Evolutionary conservation across 2,888 invertebrate genomes (phyloP).

Genomic region (Minunthozetes semirufus): DNA sequence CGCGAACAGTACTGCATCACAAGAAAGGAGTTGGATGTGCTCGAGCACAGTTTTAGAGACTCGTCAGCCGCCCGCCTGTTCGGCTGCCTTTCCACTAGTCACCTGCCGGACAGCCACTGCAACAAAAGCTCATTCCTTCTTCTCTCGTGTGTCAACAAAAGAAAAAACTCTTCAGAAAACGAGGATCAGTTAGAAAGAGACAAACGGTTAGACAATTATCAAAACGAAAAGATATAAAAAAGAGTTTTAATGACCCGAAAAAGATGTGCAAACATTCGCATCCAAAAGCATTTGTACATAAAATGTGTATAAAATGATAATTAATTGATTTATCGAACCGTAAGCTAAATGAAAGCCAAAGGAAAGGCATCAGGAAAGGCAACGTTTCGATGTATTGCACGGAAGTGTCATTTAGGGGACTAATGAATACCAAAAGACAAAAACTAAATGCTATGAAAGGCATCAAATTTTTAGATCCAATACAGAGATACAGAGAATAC

Average conservation of each 20-base stretch:
- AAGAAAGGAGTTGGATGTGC: conserved; percentile 65
- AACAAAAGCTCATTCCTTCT: conserved; percentile 41
- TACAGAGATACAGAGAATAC: not conserved
- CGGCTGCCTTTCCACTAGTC: conserved; percentile 39
- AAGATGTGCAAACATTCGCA: too few relatives aligned
- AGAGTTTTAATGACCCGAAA: too few relatives aligned
- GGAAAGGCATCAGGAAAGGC: not conserved
- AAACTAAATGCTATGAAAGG: not conserved
- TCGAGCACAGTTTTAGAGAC: conserved; percentile 13
- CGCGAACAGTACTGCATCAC: conserved; percentile 87
- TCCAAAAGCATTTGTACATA: too few relatives aligned
- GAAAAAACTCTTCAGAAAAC: conserved; percentile 22
- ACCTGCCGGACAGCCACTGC: conserved; percentile 39
- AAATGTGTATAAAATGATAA: too few relatives aligned
- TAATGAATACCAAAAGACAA: not conserved
- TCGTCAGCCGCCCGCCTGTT: not conserved
- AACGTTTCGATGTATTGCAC: not conserved
- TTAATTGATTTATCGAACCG: too few relatives aligned
- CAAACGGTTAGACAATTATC: conserved; percentile 4
- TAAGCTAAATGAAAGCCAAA: too few relatives aligned
- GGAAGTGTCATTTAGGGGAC: conserved; percentile 26
- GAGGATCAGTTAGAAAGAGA: not conserved
- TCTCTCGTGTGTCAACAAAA: conserved; percentile 36
- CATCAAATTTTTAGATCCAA: not conserved
- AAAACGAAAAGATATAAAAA: not conserved